Evolutionary conservation across 35 echinoderm and acorn worm genomes (phyloP).

Genomic region (Amphiura filiformis): DNA sequence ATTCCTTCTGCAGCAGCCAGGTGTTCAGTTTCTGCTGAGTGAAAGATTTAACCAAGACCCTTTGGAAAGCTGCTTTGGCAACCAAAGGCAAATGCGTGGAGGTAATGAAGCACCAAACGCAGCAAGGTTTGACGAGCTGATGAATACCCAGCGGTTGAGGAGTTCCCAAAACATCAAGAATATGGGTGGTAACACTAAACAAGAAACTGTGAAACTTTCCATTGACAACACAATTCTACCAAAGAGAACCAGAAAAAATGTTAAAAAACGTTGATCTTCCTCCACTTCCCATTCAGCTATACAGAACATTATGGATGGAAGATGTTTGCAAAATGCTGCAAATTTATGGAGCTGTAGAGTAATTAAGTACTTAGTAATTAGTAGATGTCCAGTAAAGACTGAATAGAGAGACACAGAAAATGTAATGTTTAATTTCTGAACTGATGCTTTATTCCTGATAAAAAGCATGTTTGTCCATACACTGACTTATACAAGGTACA

Average conservation of each 20-base stretch:
- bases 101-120: background rate
- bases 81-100: background rate
- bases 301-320: background rate
- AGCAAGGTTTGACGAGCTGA: background rate
- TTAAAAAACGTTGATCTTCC: background rate
- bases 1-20: background rate
- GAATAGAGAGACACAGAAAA: background rate
- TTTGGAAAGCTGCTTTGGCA: background rate
- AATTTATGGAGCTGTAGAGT: background rate
- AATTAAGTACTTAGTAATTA: background rate
- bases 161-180: background rate
- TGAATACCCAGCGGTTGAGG: background rate
- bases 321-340: background rate
- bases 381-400: background rate
- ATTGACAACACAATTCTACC: background rate
- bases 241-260: background rate
- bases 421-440: too few relatives aligned
- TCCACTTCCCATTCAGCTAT: background rate
- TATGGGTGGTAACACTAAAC: background rate
- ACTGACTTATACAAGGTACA: too few relatives aligned
- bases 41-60: background rate
- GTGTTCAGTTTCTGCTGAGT: background rate
- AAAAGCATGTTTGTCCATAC: too few relatives aligned
- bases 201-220: background rate
- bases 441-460: too few relatives aligned